phyloP scores from a whole-genome alignment of 2,113 vertebrate genomes.

The Podarcis raffonei region DNA sequence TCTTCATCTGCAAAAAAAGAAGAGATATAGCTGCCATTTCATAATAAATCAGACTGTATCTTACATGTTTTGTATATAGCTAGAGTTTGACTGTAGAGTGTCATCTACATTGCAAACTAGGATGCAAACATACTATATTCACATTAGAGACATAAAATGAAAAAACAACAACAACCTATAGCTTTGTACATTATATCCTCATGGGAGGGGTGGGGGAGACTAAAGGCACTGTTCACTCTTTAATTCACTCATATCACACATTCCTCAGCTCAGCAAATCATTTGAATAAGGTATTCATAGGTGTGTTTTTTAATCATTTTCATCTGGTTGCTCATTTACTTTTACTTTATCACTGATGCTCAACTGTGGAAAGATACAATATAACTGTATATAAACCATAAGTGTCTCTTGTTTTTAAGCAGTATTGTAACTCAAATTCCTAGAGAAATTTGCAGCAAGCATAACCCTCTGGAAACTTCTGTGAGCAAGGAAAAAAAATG shows the following conservation, averaged over 20 bases:
- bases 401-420: not conserved
- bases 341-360: too few species aligned
- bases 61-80: not conserved
- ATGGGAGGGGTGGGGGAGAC: not conserved
- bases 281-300: not conserved
- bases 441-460: not conserved
- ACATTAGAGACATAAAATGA: too few species aligned
- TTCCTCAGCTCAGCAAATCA: not conserved
- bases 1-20: conserved; percentile 83
- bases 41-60: not conserved
- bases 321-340: not conserved
- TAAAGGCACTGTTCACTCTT: not conserved
- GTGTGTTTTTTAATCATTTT: not conserved
- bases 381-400: not conserved
- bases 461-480: not conserved
- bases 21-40: conserved; percentile 9
- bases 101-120: not conserved
- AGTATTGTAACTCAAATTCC: not conserved
- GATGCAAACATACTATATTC: not conserved
- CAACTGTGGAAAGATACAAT: too few species aligned
- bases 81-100: not conserved
- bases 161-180: too few species aligned
- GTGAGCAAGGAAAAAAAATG: not conserved
- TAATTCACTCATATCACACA: not conserved
- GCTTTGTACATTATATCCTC: not conserved